These are phyloP conservation scores for Eulemur macaco DNA, from an alignment of 2,113 vertebrate genomes.

Conservation along the genomic window DNA sequence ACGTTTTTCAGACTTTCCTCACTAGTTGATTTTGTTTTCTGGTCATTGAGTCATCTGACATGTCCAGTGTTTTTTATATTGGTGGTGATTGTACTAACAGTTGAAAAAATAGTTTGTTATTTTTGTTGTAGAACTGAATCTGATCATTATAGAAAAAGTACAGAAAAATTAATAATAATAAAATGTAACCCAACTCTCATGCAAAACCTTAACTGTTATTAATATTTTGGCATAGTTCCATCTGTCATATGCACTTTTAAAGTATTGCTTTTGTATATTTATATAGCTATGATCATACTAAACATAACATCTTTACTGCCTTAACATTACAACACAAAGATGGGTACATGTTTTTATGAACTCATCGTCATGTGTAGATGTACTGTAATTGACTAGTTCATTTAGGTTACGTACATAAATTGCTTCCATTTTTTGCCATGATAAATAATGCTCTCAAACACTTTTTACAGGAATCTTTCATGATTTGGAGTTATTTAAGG, in stretches of 20 bases:
- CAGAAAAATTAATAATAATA: not conserved
- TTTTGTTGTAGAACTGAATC: not conserved
- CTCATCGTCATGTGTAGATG: not conserved
- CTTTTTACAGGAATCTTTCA: not conserved
- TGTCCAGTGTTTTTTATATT: not conserved
- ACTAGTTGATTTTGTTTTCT: not conserved
- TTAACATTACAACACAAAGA: rapidly evolving
- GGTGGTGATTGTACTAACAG: not conserved
- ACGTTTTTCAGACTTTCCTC: not conserved
- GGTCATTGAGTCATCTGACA: not conserved
- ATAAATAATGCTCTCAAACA: not conserved
- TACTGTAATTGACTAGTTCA: not conserved
- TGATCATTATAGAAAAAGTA: not conserved
- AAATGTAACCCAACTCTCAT: not conserved
- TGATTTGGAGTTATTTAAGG: not conserved
- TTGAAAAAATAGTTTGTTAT: not conserved
- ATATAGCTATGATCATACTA: too few relatives aligned
- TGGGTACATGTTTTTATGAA: too few relatives aligned
- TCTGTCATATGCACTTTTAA: not conserved
- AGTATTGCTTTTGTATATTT: not conserved
- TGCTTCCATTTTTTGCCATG: not conserved
- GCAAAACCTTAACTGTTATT: not conserved
- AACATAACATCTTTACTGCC: not conserved
- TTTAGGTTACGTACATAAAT: not conserved
- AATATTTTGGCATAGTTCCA: not conserved